phyloP scores from a whole-genome alignment of 2,888 invertebrate species.

The Leucophenga maculata region DNA sequence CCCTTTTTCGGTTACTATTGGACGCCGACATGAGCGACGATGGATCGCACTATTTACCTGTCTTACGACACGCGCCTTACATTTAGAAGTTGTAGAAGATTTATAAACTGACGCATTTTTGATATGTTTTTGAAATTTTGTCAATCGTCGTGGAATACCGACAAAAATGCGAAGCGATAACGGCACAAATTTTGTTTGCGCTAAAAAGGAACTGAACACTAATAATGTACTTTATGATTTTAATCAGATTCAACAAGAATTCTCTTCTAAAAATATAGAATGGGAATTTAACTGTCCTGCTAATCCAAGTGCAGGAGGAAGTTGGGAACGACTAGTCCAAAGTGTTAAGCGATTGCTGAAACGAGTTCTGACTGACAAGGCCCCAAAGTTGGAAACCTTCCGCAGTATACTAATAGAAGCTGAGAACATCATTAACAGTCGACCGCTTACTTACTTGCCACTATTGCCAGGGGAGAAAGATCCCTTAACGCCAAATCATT shows the following conservation, averaged over 20 bases:
- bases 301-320: background rate
- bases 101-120: background rate
- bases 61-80: no score
- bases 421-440: background rate
- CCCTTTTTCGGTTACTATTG: no score
- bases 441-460: background rate
- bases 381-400: background rate
- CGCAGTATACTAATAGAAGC: background rate
- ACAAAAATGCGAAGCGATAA: background rate
- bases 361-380: no score
- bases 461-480: no score
- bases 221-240: no score
- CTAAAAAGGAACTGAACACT: background rate
- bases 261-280: background rate
- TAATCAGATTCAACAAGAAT: background rate
- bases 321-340: background rate
- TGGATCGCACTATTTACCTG: no score
- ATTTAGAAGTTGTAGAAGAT: no score
- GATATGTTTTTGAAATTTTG: background rate
- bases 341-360: background rate
- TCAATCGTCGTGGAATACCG: slow-evolving; percentile 1
- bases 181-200: background rate
- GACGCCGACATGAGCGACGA: no score
- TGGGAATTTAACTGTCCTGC: background rate
- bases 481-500: no score